Evolutionary conservation across 2,888 invertebrate genomes (phyloP), one percentile per base, ranked within the genome.

Genomic region (Sarcophaga carnaria): DNA sequence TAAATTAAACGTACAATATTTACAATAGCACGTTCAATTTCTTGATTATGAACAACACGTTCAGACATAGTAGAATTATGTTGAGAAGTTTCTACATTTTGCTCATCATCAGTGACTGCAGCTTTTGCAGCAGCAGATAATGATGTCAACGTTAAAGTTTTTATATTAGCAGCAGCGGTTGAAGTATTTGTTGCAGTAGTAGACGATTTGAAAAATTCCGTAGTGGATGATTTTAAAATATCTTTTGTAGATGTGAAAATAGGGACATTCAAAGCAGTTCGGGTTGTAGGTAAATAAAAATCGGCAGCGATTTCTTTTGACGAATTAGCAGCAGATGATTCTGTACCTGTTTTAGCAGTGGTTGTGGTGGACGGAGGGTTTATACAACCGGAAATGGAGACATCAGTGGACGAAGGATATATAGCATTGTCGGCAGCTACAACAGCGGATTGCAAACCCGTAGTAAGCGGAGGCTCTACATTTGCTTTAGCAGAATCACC

Each of bases 1-100:
- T n/a, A n/a, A n/a, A n/a, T n/a, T n/a, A n/a, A n/a, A n/a, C n/a
- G n/a, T n/a, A n/a, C n/a, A 3, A 27, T 27, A 27, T 27, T 87
- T 25, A 85, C 59, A 1, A 88, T 79, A 20, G 86, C 84, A 60
- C 85, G 83, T 66, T 85, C 83, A 70, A 88, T 88, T 10, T 88
- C 79, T 45, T 88, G 83, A 66, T 83, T 84, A 79, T 83, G 72
- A 59, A 88, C 71, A 20, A 22, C 63, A 49, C 80, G 72, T 64
- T 69, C 60, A 60, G 37, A 47, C 20, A 25, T 10, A 3, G 78
- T 14, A 20, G 12, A 20, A 20, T 45, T 54, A 54, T 54, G 54
- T 25, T 20, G 25, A 25, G 25, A 27, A 27, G 27, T 25, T 25
- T 3, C 27, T 4, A 27, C 27, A 27, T 27, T 27, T 27, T 27